Conservation (phyloP, 2,113 vertebrate species). For the Camelus dromedarius region DNA sequence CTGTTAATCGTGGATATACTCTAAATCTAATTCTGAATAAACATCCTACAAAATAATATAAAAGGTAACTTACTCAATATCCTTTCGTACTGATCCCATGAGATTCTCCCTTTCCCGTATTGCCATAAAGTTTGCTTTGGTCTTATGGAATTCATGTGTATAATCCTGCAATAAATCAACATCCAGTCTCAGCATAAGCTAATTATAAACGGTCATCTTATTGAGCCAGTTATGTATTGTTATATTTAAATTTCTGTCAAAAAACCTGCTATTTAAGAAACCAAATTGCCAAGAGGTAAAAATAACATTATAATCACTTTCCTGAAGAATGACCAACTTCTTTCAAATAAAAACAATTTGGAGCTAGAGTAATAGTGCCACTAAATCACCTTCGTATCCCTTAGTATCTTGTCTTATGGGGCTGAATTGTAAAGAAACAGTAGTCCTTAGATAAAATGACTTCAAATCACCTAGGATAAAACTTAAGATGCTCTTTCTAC, state of each 20-base stretch:
- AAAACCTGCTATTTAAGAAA: conserved; percentile 4
- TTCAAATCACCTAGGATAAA: conserved; percentile 39
- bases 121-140: conserved; percentile 97
- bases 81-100: conserved; percentile 97
- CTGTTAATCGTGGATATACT: conserved; percentile 1
- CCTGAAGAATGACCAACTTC: background rate
- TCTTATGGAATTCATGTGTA: conserved; percentile 99
- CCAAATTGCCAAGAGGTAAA: background rate
- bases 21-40: conserved; percentile 15
- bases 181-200: conserved; percentile 46
- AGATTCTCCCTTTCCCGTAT: conserved; percentile 97
- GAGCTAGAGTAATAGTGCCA: background rate
- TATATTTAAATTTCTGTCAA: conserved; percentile 12
- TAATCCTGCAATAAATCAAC: conserved; percentile 92
- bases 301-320: conserved; percentile 13
- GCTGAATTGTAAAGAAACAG: conserved; percentile 42
- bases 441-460: background rate
- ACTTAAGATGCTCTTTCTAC: background rate
- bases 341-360: conserved; percentile 26
- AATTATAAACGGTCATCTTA: conserved; percentile 22
- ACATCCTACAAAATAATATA: background rate
- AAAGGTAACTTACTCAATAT: conserved; percentile 95
- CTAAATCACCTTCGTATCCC: background rate
- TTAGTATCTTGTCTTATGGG: background rate
- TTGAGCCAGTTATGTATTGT: background rate